phyloP scores from a whole-genome alignment of 2,797 vertebrate genomes.

The Chloroceryle inda region DNA sequence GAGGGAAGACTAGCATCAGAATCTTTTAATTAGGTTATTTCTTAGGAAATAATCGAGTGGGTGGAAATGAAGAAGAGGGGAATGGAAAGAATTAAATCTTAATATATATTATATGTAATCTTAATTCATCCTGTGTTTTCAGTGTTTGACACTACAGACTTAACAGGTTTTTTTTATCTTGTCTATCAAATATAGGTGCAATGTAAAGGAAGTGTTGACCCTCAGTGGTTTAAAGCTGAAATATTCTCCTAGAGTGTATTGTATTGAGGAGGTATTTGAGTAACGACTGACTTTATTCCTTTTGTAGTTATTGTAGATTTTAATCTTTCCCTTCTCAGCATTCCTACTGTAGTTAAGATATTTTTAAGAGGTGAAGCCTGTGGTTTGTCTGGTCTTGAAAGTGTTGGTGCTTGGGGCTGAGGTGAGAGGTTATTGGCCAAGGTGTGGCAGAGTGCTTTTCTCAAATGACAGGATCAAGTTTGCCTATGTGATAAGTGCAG shows the following conservation, averaged over 20 bases:
- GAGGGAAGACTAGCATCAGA: neutral
- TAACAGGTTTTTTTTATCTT: neutral
- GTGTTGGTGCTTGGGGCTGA: neutral
- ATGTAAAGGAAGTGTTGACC: neutral
- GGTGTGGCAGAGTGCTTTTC: neutral
- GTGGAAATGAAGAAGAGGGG: neutral
- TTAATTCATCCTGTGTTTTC: neutral
- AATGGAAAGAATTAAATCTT: neutral
- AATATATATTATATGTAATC: neutral
- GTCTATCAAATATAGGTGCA: neutral
- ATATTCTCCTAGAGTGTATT: neutral
- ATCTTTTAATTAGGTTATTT: neutral
- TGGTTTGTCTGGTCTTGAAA: neutral
- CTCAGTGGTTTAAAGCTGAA: neutral
- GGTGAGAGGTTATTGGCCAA: neutral
- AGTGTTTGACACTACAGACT: neutral
- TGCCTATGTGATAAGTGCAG: neutral
- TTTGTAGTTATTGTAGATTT: conserved; percentile 11
- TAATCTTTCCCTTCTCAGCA: neutral
- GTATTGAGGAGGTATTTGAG: neutral
- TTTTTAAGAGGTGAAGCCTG: conserved; percentile 13
- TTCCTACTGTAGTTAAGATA: neutral
- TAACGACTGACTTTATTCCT: neutral
- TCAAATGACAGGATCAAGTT: neutral
- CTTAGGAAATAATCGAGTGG: neutral